Evolutionary conservation across 2,113 vertebrate species (phyloP), one percentile per base, ranked within the genome.

Genomic region (Romanogobio albipinnatus): DNA sequence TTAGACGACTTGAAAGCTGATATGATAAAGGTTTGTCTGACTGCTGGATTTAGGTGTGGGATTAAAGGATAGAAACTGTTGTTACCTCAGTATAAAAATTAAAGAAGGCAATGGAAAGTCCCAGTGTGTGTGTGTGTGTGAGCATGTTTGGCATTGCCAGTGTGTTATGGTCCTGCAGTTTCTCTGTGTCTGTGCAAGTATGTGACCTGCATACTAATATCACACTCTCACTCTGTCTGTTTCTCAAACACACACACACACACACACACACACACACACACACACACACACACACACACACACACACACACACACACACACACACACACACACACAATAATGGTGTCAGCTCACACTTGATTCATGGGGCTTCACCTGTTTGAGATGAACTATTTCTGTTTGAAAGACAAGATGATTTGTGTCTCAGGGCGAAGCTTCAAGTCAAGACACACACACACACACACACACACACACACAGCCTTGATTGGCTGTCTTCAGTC

Each of bases 141-240:
- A n/a, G 75, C 10, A 47, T 45, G 33, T 7, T 19, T 71, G 43
- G 47, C 47, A 22, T 68, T 19, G 9, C 2, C 29, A 0, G 45
- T 56, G 78, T 10, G 45, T 66, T 17, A 56, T 71, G 19, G 29
- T 56, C 26, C 47, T 53, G 64, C 59, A 66, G 47, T 78, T 78
- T 78, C 76, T 43, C 56, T 61, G 76, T 78, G 53, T 61, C 56
- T 61, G 36, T 78, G 76, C 13, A 14, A 61, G 33, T 61, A 78
- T 61, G 76, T 61, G 76, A 78, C 76, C 56, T 78, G 76, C 56
- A 78, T 78, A 78, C 13, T 45, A 24, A 78, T 78, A 26, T 11
- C 74, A 29, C 5, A 76, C 24, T n/a, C 70, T 71, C 19, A 43
- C 8, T 71, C 36, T 10, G 33, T 71, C 33, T 10, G 33, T 45